Percentiles rank a stretch among this genome's conserved stretches.
Conservation (phyloP, 2,888 invertebrate genomes). For the Eilema griseolum region DNA sequence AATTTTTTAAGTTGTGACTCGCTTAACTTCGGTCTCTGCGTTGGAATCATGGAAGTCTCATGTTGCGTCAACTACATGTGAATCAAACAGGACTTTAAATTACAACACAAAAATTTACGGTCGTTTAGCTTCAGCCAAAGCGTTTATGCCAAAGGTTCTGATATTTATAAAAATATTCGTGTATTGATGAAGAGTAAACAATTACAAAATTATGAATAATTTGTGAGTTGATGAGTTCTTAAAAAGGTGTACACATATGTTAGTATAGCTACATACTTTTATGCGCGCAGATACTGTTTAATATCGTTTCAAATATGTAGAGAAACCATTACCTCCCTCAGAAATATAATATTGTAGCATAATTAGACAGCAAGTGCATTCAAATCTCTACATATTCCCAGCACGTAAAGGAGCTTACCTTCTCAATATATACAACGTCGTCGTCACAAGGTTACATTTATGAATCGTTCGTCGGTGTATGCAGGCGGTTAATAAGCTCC, state of each 20-base stretch:
- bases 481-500: conserved; percentile 76
- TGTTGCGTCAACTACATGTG: too few species aligned
- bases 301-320: not conserved
- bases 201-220: not conserved
- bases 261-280: not conserved
- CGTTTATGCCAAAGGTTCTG: too few species aligned
- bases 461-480: conserved; percentile 59
- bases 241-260: not conserved
- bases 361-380: conserved; percentile 32
- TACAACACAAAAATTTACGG: too few species aligned
- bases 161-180: not conserved
- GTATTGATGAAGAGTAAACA: not conserved
- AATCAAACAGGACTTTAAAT: too few species aligned
- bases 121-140: too few species aligned
- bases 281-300: not conserved
- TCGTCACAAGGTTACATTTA: conserved; percentile 50
- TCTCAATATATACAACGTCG: conserved; percentile 38
- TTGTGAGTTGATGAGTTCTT: not conserved
- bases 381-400: conserved; percentile 17
- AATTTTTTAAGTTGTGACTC: too few species aligned
- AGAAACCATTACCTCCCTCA: conserved; percentile 8
- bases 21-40: too few species aligned
- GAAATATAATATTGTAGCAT: conserved; percentile 28
- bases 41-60: too few species aligned
- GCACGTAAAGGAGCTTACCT: conserved; percentile 41